Evolutionary conservation across 2,113 vertebrate species (phyloP), one percentile per base, ranked within the genome.

Genomic region (Illadopsis cleaveri): DNA sequence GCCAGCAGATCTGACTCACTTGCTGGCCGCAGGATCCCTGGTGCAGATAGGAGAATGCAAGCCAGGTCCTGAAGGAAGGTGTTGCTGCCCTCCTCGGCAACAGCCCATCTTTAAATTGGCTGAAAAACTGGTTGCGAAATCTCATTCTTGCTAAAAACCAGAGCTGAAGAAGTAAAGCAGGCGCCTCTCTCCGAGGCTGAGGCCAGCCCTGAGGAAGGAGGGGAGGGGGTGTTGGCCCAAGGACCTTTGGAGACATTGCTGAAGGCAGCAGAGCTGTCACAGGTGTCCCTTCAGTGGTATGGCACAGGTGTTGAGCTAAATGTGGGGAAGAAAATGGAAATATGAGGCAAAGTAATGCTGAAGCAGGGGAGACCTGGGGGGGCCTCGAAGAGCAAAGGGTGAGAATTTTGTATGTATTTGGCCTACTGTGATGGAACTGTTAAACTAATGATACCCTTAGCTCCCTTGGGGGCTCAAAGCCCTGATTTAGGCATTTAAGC

Each of bases 11-110:
- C 64, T 91, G 94, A 95, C 89, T 95, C 91, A 62, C 50, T 80
- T 22, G 2, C 45, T 48, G 86, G 83, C 93, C 12, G 0, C 44
- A 8, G 6, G 78, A 91, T 85, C 6, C 3, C 13, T 18, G 73
- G 38, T 57, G 69, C 80, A 78, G 91, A 73, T 61, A 61, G 95
- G 11, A 24, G 76, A 6, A 38, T 7, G 42, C 91, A 69, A 89
- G 95, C 89, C 84, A n/a, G 82, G 40, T 91, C 81, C 93, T 93
- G 96, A 84, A 84, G 93, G 89, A 81, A 94, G 81, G 95, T 78
- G 92, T 73, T 96, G 27, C 65, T 90, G 78, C 85, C 42, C 77
- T 89, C 45, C 68, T 93, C 24, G 4, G 69, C 88, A 83, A 57
- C 68, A 22, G 77, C 89, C 70, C 35, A 16, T 8, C 77, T 82